Conservation (phyloP, 2,113 vertebrate genomes). For the Pelvicachromis taeniatus region DNA sequence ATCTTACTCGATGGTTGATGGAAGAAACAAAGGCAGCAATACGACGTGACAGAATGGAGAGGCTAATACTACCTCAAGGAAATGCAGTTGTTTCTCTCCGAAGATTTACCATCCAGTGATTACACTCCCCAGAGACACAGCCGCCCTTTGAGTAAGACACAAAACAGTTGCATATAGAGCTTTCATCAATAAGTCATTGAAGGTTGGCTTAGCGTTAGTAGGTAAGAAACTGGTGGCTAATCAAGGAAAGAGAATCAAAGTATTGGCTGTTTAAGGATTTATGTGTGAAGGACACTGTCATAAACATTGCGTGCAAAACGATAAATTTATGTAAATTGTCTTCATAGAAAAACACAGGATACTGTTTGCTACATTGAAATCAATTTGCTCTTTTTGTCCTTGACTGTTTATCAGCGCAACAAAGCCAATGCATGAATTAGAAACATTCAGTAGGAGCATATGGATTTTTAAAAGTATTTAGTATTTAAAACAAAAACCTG, state of each 20-base stretch:
- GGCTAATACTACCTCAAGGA: conserved; percentile 26
- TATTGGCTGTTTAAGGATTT: conserved; percentile 34
- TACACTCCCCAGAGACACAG: conserved; percentile 11
- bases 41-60: conserved; percentile 3
- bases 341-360: background rate
- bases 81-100: conserved; percentile 44
- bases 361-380: background rate
- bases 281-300: conserved; percentile 33
- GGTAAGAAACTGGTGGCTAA: conserved; percentile 28
- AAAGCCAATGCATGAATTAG: background rate
- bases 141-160: conserved; percentile 24
- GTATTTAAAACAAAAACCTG: background rate
- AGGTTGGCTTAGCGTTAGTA: conserved; percentile 20
- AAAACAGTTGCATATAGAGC: conserved; percentile 20
- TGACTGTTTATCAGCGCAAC: background rate
- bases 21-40: background rate
- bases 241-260: conserved; percentile 22
- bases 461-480: background rate
- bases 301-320: background rate
- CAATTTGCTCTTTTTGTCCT: background rate
- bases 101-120: conserved; percentile 50
- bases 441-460: background rate
- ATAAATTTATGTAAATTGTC: background rate
- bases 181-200: conserved; percentile 49
- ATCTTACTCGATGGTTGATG: no score